These are phyloP conservation scores for Cynodonichthys magdalenae DNA, from an alignment of 2,797 vertebrate species.

Conservation along the genomic window DNA sequence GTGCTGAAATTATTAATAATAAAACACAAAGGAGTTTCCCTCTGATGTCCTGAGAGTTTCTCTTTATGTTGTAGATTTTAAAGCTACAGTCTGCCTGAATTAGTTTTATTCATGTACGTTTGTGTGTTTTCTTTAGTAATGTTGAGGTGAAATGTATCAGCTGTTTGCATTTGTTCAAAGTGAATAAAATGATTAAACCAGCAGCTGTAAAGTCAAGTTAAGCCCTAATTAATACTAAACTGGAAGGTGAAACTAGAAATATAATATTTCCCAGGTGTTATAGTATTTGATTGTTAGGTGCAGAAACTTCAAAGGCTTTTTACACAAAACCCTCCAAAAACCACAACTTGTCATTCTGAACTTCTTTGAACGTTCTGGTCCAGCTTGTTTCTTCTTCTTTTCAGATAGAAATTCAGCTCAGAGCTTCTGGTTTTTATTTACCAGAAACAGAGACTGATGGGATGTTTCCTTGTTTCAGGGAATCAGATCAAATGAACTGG, in stretches of 20 bases:
- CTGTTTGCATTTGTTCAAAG: background rate
- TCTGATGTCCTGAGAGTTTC: too few species aligned
- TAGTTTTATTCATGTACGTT: too few species aligned
- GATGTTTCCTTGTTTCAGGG: background rate
- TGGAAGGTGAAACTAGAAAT: background rate
- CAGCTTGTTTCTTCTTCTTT: background rate
- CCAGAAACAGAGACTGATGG: background rate
- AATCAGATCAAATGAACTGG: background rate
- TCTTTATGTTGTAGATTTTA: too few species aligned
- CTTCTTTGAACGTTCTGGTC: background rate
- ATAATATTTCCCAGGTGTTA: background rate
- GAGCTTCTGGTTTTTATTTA: background rate
- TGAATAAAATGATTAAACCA: background rate
- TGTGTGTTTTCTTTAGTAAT: too few species aligned
- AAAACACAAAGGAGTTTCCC: too few species aligned
- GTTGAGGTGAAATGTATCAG: too few species aligned
- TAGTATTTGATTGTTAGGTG: background rate
- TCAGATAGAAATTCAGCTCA: background rate
- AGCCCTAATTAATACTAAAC: background rate
- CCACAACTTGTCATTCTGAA: background rate
- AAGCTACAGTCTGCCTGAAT: too few species aligned
- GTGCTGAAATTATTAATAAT: too few species aligned
- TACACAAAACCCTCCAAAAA: background rate
- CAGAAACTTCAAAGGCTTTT: background rate
- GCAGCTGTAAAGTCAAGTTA: background rate